Evolutionary conservation across 1,140 invertebrate genomes (phyloP).

Genomic region (Nasonia vitripennis): DNA sequence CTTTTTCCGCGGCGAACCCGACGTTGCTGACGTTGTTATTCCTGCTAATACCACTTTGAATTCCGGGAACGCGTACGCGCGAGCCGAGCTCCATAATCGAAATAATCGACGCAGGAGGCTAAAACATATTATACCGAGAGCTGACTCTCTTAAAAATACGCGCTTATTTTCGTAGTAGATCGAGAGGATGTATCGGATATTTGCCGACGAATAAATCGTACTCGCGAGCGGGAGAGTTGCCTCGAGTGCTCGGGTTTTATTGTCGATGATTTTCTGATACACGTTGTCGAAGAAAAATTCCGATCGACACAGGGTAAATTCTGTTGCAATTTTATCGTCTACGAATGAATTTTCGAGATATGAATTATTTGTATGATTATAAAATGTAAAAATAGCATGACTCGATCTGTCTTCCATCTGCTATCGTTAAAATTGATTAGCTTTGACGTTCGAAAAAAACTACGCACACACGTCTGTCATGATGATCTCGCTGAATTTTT

Average conservation of each 20-base stretch:
- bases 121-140: constrained; percentile 11
- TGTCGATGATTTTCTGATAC: not conserved
- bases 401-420: too few species aligned
- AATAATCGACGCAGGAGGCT: constrained; percentile 13
- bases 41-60: constrained; percentile 3
- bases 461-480: not conserved
- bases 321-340: not conserved
- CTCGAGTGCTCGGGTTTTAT: not conserved
- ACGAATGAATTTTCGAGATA: not conserved
- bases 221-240: not conserved
- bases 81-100: constrained; percentile 1
- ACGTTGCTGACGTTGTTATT: not conserved
- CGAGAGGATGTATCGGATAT: not conserved
- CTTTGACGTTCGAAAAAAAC: too few species aligned
- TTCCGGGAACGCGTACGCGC: not conserved
- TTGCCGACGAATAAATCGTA: not conserved
- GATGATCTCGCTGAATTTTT: not conserved
- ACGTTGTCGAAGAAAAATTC: not conserved
- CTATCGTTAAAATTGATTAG: too few species aligned
- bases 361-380: not conserved
- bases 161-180: not conserved
- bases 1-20: not conserved
- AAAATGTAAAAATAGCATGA: too few species aligned
- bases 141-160: not conserved
- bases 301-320: not conserved